phyloP scores from a whole-genome alignment of 2,888 invertebrate genomes.

The Drosophila mulleri region DNA sequence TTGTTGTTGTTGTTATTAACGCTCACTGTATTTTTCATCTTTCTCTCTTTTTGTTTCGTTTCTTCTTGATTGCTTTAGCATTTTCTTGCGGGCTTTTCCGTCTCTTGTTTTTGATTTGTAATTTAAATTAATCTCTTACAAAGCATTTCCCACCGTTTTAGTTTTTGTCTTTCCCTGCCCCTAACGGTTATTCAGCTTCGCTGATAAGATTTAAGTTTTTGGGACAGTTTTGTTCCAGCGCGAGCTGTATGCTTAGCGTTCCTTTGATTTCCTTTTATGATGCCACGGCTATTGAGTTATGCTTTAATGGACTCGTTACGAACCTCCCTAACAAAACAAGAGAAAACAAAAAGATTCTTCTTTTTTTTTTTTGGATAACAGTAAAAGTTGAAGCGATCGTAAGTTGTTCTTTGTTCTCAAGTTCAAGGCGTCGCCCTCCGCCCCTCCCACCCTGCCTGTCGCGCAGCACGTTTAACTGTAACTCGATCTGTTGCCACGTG shows the following conservation, averaged over 20 bases:
- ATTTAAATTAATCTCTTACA: conserved; percentile 54
- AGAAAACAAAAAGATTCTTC: background rate
- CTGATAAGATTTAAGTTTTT: conserved; percentile 19
- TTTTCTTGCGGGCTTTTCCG: conserved; percentile 24
- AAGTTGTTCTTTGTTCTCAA: conserved; percentile 45
- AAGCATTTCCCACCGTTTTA: conserved; percentile 32
- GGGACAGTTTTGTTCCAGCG: conserved; percentile 4
- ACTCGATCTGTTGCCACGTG: conserved; percentile 63
- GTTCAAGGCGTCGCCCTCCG: conserved; percentile 40
- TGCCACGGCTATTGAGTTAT: conserved; percentile 4
- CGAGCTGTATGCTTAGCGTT: conserved; percentile 5
- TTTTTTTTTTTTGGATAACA: conserved; percentile 23
- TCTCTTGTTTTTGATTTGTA: conserved; percentile 46
- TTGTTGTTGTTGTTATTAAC: conserved; percentile 32
- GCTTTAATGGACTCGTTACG: conserved; percentile 20
- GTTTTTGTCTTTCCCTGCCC: conserved; percentile 1
- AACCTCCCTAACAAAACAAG: conserved; percentile 2
- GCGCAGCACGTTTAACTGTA: conserved; percentile 38
- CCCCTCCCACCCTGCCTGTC: background rate
- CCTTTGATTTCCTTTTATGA: conserved; percentile 15
- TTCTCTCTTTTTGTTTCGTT: conserved; percentile 3
- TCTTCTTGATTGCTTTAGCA: conserved; percentile 13
- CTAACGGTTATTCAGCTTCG: conserved; percentile 30
- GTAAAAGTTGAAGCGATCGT: conserved; percentile 30
- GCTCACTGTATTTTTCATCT: conserved; percentile 16